Base-by-base conservation (phyloP, 2,797 vertebrate genomes). In the Rhinoraja longicauda region DNA sequence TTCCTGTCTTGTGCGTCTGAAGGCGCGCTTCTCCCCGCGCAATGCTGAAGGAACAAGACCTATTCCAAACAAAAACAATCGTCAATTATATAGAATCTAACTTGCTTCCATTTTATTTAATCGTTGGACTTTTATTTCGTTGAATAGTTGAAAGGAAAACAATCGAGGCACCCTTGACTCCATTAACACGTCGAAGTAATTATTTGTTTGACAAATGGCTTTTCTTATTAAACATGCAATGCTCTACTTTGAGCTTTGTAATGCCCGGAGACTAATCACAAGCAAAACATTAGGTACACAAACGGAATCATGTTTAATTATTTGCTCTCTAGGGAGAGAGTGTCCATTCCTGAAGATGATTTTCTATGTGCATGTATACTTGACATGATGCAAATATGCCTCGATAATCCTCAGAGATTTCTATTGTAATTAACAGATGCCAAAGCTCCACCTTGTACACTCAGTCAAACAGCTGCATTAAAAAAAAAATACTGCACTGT, bases 271-370 rank as follows among this genome's bases (percentile, higher is more conserved):
- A 92, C 39, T 92, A 72, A 92, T 92, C 64, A 73, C 15, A 92
- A 92, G 90, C 70, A 45, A 92, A 92, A 29, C 72, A 92, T 53
- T 45, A 92, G 70, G 67, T 92, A 45, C 45, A 75, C 67, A 75
- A 92, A 92, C 39, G 70, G 70, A 92, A 92, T 92, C 73, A 91
- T 91, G 70, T 92, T 92, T 92, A 92, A 73, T 92, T 92, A 92
- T 92, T 92, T 92, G 10, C 26, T 75, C 39, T n/a, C 67, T 29
- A 73, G 90, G 90, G 90, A 45, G 90, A 92, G 75, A 91, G 72
- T 73, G 67, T 72, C 72, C 67, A 92, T 92, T 92, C 39, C 70
- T 92, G 36, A 88, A 88, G 84, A 36, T 88, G 84, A 92, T 92
- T 92, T 73, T 90, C 9, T 92, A 75, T 92, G 39, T 75, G 72